Conservation (phyloP, 2,113 vertebrate species). For the Hippocampus barbouri region DNA sequence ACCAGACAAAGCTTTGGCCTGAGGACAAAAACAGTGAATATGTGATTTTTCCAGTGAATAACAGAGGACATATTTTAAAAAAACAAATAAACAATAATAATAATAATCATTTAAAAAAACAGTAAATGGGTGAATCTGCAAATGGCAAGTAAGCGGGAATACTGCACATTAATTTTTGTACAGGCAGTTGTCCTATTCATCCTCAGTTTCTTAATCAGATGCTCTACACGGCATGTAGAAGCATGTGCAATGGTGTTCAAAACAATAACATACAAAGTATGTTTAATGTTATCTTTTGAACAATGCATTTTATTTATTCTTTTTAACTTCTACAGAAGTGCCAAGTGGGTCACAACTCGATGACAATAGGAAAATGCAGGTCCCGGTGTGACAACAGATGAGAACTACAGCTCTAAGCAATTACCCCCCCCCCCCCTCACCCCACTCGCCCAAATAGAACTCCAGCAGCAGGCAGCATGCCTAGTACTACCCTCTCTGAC, state of each 20-base stretch:
- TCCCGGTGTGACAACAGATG: background rate
- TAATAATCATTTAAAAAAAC: too few species aligned
- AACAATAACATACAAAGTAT: background rate
- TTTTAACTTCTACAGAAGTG: background rate
- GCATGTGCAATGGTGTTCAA: background rate
- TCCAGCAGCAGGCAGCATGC: conserved; percentile 75
- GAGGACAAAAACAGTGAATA: too few species aligned
- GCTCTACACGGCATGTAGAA: background rate
- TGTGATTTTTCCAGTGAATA: background rate
- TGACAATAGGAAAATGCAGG: background rate
- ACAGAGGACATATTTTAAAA: background rate
- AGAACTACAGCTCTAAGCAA: conserved; percentile 51
- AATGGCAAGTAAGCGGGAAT: too few species aligned
- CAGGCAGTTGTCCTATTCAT: too few species aligned
- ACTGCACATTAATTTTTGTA: too few species aligned
- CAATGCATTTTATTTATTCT: background rate
- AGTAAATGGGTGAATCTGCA: too few species aligned
- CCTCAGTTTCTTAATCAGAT: too few species aligned
- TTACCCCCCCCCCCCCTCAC: conserved; percentile 46
- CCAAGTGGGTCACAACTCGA: background rate
- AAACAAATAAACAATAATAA: too few species aligned
- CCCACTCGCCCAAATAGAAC: conserved; percentile 76
- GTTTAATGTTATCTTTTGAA: background rate
- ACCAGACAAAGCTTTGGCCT: too few species aligned
- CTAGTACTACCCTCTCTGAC: conserved; percentile 64